Evolutionary conservation across 2,797 vertebrate species (phyloP), one percentile per base, ranked within the genome.

Genomic region (Urocyon cinereoargenteus): DNA sequence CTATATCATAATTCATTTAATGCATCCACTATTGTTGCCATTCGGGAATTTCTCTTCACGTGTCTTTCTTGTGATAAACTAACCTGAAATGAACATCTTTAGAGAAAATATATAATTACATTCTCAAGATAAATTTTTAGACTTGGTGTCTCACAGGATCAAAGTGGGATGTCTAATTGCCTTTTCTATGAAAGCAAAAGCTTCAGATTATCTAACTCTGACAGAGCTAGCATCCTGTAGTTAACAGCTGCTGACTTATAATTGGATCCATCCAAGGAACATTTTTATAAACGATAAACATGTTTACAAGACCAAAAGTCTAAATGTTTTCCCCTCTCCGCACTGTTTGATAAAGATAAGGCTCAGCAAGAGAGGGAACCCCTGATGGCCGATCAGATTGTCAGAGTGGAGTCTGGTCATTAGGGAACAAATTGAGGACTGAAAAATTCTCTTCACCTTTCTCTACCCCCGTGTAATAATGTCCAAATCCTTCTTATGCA

Each of bases 51-150:
- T 70, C n/a, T 83, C 1, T 15, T 89, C 31, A 55, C 18, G 15
- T 40, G 2, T 70, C 78, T 87, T 82, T 57, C 59, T 22, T 93
- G 21, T 28, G 86, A 53, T 77, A 94, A 96, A 97, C 24, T 90
- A 68, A 6, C 18, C 51, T 90, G 7, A 13, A 45, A 68, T 66
- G n/a, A 94, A 82, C 40, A 61, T 81, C 51, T 62, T 95, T 83
- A 51, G 22, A 77, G 45, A 94, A 89, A 75, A 73, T 81, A 31
- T 45, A 79, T 66, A 79, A 89, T 95, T 89, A 51, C 51, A 5
- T 55, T 79, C 77, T 86, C 75, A 91, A 21, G 21, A 86, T 86
- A 86, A 64, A 92, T 40, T 59, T 96, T 95, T n/a, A 88, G 34
- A 55, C 87, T 75, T 21, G 4, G 36, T 49, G 86, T 83, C 97